Evolutionary conservation across 2,888 invertebrate genomes (phyloP).

Genomic region (Linnaemya tessellans): DNA sequence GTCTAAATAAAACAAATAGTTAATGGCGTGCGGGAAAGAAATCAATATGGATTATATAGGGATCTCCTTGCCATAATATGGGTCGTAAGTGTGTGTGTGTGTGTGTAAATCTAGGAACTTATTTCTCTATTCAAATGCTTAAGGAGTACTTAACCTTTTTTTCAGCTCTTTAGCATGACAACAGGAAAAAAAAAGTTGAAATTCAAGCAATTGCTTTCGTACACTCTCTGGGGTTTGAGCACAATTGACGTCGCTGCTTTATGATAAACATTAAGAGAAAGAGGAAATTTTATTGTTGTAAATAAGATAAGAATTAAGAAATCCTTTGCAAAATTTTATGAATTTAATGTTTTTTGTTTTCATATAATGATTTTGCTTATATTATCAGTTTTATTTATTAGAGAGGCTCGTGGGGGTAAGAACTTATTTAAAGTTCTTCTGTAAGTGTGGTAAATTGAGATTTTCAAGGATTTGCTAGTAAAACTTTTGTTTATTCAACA

Average conservation of each 20-base stretch:
- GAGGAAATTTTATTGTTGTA: not conserved
- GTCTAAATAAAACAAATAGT: not conserved
- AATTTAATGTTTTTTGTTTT: too few species aligned
- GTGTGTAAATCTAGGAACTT: not conserved
- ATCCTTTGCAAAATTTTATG: too few species aligned
- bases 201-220: too few species aligned
- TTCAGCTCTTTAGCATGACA: not conserved
- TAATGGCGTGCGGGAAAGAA: not conserved
- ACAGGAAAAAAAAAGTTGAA: too few species aligned
- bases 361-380: not conserved
- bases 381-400: not conserved
- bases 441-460: not conserved
- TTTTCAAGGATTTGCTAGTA: not conserved
- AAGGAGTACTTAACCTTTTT: slow-evolving; percentile 16
- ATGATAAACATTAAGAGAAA: not conserved
- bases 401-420: not conserved
- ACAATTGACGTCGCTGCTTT: slow-evolving; percentile 16
- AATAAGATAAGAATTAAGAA: not conserved
- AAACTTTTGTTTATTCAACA: too few species aligned
- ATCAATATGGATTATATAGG: slow-evolving; percentile 17
- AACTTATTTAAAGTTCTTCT: not conserved
- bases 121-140: slow-evolving; percentile 5
- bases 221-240: not conserved
- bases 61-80: slow-evolving; percentile 13
- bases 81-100: slow-evolving; percentile 21